Conservation (phyloP, 2,888 invertebrate genomes). For the Chymomyza caudatula region DNA sequence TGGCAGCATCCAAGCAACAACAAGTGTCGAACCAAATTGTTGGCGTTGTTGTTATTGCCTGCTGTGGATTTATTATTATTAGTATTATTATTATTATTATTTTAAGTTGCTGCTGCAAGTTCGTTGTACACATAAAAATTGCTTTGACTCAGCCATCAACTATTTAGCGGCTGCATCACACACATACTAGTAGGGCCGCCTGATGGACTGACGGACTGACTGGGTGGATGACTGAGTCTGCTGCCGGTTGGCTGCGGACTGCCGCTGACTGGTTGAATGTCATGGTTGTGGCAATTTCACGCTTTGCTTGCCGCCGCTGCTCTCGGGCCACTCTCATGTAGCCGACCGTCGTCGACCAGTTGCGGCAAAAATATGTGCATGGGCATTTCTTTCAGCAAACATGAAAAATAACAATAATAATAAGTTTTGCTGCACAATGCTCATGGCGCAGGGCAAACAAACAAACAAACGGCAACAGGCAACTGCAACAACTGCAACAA, state of each 20-base stretch:
- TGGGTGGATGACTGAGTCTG: slow-evolving; percentile 3
- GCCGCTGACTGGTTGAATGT: slow-evolving; percentile 34
- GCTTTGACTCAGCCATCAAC: slow-evolving; percentile 43
- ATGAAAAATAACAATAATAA: slow-evolving; percentile 13
- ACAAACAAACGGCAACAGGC: neutral
- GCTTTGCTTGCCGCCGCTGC: slow-evolving; percentile 45
- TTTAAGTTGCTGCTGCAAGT: slow-evolving; percentile 38
- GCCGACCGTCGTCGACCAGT: neutral
- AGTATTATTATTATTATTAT: slow-evolving; percentile 49
- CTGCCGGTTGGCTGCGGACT: neutral
- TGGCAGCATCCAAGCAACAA: slow-evolving; percentile 26
- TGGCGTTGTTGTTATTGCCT: slow-evolving; percentile 25
- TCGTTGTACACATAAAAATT: slow-evolving; percentile 63
- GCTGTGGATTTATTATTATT: slow-evolving; percentile 38
- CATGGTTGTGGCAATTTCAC: slow-evolving; percentile 57
- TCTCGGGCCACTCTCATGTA: neutral
- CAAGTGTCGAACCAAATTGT: slow-evolving; percentile 28
- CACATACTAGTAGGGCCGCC: slow-evolving; percentile 1
- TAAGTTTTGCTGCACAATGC: neutral
- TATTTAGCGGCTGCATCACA: slow-evolving; percentile 39
- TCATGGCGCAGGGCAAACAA: neutral
- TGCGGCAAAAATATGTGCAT: slow-evolving; percentile 13
- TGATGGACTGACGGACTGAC: neutral
- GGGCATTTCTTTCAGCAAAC: slow-evolving; percentile 14
- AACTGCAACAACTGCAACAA: neutral